phyloP scores from a whole-genome alignment of 2,797 vertebrate genomes.

The Nyctibius grandis region DNA sequence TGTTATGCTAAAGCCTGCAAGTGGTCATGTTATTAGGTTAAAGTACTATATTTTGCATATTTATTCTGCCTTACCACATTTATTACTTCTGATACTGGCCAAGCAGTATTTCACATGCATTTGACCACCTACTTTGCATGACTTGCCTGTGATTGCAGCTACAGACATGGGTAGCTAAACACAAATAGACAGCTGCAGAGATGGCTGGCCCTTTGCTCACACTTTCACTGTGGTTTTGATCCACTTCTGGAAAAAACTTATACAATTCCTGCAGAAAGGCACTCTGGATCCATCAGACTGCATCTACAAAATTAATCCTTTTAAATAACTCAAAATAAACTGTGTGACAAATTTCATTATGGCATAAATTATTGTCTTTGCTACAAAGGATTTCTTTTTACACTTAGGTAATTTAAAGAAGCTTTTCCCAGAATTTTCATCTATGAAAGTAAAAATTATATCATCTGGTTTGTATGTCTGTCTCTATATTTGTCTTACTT shows the following conservation, averaged over 20 bases:
- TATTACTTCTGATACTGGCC: constrained; percentile 53
- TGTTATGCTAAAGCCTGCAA: constrained; percentile 71
- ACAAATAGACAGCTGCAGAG: background rate
- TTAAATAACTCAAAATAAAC: constrained; percentile 34
- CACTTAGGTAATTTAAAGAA: constrained; percentile 23
- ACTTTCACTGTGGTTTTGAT: background rate
- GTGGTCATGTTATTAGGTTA: constrained; percentile 71
- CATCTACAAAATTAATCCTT: background rate
- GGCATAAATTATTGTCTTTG: constrained; percentile 23
- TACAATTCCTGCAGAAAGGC: background rate
- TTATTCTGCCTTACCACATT: constrained; percentile 66
- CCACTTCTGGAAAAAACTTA: background rate
- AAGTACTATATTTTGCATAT: constrained; percentile 69
- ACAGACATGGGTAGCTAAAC: background rate
- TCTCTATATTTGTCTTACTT: constrained; percentile 51
- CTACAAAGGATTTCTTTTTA: constrained; percentile 12
- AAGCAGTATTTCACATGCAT: background rate
- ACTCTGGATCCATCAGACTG: background rate
- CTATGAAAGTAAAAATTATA: constrained; percentile 24
- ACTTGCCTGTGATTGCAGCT: background rate
- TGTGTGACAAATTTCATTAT: background rate
- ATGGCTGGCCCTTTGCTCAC: background rate
- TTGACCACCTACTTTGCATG: constrained; percentile 24
- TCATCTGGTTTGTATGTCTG: background rate
- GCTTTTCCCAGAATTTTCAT: constrained; percentile 18